Base-by-base conservation (phyloP, 2,888 invertebrate species). In the Nemoura dubitans region DNA sequence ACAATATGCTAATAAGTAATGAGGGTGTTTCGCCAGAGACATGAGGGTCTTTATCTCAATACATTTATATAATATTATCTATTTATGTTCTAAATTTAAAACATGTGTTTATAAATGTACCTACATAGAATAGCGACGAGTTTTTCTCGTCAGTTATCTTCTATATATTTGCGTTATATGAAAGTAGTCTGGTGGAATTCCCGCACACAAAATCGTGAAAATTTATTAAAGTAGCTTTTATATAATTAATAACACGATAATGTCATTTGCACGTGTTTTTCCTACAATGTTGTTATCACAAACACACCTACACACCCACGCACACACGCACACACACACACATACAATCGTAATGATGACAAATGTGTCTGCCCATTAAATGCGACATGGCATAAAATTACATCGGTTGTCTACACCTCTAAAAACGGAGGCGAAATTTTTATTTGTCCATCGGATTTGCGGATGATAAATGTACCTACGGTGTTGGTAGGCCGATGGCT, bases 401-500 rank as follows among this genome's bases (percentile, higher is more conserved):
- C 42, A 78, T 27, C 42, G 16, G 42, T 26, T 83, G 36, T 84
- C 59, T 59, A 83, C 29, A 21, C n/a, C 26, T 7, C 84, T 84
- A 29, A 26, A 76, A 84, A 28, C 81, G 81, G n/a, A 28, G 30
- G 28, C 81, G 30, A 29, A 76, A 84, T 76, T 84, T 84, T 84
- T 84, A 84, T 84, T 84, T 84, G 84, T 59, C 59, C 84, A 84
- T 84, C 29, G 84, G 43, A 27, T 84, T 59, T 84, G 84, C 21
- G 28, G 28, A 30, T 84, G 84, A 84, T 84, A 84, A 84, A 84
- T 84, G 84, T 84, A 26, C 59, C n/a, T 59, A 29, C 27, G 59
- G 83, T 43, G 83, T 84, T 26, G n/a, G 7, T 84, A 84, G 84
- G 84, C 84, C 29, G 76, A 59, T 25, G 59, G 84, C 84, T 84